Percentiles rank a stretch among this genome's conserved stretches.
phyloP scores from a whole-genome alignment of 2,888 invertebrate species.

The Nematopogon swammerdamellus region DNA sequence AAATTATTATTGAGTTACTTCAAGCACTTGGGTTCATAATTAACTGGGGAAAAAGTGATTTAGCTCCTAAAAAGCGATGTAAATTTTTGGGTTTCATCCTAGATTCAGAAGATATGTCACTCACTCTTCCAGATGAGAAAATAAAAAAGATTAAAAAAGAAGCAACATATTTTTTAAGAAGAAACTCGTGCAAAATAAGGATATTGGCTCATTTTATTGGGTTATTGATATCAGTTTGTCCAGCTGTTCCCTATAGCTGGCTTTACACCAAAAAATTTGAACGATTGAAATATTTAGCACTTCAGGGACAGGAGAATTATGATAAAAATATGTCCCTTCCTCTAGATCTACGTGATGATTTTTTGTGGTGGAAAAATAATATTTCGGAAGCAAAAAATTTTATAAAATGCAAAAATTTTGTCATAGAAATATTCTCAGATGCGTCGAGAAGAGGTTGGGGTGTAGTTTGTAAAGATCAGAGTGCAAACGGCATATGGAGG shows the following conservation, averaged over 20 bases:
- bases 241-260: constrained; percentile 1
- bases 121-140: not conserved
- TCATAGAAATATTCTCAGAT: constrained; percentile 2
- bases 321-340: not conserved
- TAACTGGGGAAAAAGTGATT: not conserved
- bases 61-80: not conserved
- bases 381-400: not conserved
- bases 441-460: not conserved
- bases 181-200: too few relatives aligned
- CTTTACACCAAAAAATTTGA: constrained; percentile 2
- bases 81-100: not conserved
- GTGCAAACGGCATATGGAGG: not conserved
- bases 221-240: not conserved
- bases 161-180: too few relatives aligned
- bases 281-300: constrained; percentile 1
- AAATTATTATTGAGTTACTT: not conserved
- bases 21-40: not conserved
- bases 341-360: not conserved
- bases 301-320: constrained; percentile 1
- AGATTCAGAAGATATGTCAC: not conserved
- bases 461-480: not conserved
- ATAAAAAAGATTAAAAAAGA: not conserved
- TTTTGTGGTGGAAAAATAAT: not conserved
- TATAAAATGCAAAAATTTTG: not conserved
- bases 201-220: constrained; percentile 2